phyloP scores from a whole-genome alignment of 2,888 invertebrate species.

The Lucinisca nassula region DNA sequence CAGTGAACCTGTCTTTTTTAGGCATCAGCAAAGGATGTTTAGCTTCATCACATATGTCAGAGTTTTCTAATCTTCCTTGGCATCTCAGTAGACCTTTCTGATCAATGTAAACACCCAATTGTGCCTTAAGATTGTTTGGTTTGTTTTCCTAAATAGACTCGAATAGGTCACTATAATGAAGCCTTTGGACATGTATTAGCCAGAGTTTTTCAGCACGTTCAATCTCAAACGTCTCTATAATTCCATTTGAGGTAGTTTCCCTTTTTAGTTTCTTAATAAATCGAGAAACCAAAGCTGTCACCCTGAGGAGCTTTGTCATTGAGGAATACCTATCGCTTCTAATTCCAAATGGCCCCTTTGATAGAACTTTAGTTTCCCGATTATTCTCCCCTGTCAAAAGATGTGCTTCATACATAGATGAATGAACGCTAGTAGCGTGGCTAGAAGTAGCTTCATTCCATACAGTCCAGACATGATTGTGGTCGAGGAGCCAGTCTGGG shows the following conservation, averaged over 20 bases:
- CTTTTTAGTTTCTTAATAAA: constrained; percentile 19
- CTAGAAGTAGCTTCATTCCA: not conserved
- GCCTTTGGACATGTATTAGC: not conserved
- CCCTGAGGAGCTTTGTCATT: not conserved
- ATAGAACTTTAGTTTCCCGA: not conserved
- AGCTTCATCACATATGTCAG: not conserved
- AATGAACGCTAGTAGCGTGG: no score
- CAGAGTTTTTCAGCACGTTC: not conserved
- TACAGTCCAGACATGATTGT: not conserved
- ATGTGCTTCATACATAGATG: not conserved
- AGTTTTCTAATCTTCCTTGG: not conserved
- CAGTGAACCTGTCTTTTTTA: no score
- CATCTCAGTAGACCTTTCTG: not conserved
- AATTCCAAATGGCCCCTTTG: not conserved
- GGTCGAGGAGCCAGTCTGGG: not conserved
- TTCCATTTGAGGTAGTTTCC: not conserved
- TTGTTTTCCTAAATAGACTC: not conserved
- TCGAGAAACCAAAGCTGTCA: constrained; percentile 11
- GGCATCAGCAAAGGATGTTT: no score
- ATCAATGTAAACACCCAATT: not conserved
- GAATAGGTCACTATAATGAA: not conserved
- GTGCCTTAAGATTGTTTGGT: not conserved
- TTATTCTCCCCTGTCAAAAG: not conserved
- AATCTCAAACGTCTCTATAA: not conserved
- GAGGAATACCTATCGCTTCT: not conserved